Evolutionary conservation across 1,140 invertebrate genomes (phyloP).

Genomic region (Drosophila fuyamai): DNA sequence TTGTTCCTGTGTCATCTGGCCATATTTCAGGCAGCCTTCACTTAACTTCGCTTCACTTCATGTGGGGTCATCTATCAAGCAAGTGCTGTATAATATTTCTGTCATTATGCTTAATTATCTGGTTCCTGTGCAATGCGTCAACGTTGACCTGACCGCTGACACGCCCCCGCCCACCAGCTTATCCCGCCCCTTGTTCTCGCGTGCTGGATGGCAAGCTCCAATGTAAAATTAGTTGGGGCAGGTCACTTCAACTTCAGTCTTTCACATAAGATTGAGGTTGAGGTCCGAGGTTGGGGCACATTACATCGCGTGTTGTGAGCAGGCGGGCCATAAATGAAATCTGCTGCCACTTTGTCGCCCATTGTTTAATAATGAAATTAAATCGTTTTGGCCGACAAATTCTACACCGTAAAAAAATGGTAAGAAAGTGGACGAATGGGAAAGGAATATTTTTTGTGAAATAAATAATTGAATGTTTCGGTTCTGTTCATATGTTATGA

Average conservation of each 20-base stretch:
- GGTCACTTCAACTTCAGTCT: conserved; percentile 31
- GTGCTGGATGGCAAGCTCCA: conserved; percentile 35
- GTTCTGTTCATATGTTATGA: too few species aligned
- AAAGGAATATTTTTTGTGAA: too few species aligned
- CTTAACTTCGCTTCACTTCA: background rate
- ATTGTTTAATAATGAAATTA: conserved; percentile 83
- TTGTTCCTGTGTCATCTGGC: conserved; percentile 51
- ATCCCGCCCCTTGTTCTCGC: conserved; percentile 22
- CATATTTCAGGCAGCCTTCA: conserved; percentile 30
- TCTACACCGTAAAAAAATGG: conserved; percentile 14
- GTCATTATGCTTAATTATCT: conserved; percentile 84
- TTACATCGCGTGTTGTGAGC: conserved; percentile 61
- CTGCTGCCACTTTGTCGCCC: conserved; percentile 80
- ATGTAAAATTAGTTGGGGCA: conserved; percentile 56
- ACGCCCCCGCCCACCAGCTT: conserved; percentile 4
- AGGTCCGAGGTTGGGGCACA: conserved; percentile 8
- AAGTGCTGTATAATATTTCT: conserved; percentile 73
- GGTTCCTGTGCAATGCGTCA: conserved; percentile 81
- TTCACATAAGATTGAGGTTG: conserved; percentile 45
- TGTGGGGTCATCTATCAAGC: conserved; percentile 59
- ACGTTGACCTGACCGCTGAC: conserved; percentile 52
- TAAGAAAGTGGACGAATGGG: background rate
- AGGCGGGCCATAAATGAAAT: conserved; percentile 72
- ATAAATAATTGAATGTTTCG: too few species aligned
- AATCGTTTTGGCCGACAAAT: conserved; percentile 58